Evolutionary conservation across 2,113 vertebrate genomes (phyloP), one percentile per base, ranked within the genome.

Genomic region (Prietella phreatophila): DNA sequence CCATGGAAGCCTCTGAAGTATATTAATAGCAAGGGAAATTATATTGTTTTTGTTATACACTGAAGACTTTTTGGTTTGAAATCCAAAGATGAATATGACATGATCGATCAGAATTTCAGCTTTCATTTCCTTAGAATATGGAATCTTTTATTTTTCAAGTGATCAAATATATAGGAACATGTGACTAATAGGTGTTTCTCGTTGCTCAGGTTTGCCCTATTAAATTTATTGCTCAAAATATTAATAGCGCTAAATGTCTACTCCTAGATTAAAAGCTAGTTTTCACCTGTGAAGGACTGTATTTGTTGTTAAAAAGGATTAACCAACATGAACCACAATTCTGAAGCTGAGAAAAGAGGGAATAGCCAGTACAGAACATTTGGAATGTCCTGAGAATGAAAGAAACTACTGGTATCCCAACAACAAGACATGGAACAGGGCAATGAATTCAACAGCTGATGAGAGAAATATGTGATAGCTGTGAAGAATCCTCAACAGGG

Each of bases 1-100:
- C 91, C 93, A 92, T 90, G 90, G 92, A 94, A 93, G 92, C 90
- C 15, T 78, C 47, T 9, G 4, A 56, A 80, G 50, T 56, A 55
- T 56, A 7, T 17, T 4, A 79, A 20, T 8, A 0, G 7, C 15
- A 55, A n/a, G 76, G 5, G 14, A 9, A 10, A 50, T 56, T 30
- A 2, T 53, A 20, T 80, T 55, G 13, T 7, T 79, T 50, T 25
- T 76, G 42, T 22, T 50, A 17, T n/a, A 76, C 4, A 14, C 42
- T 76, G 14, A 50, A 25, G 22, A n/a, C 25, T 14, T 78, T 50
- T 0, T 8, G 0, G 2, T 76, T 47, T 27, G 1, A 6, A 22
- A 50, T 27, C 20, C 13, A 76, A 47, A 50, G 9, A 27, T 15
- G 1, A 76, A 76, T 50, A 4, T 10, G 9, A 5, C 3, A 22